Percentiles rank a stretch among this genome's conserved stretches.
Evolutionary conservation across 2,113 vertebrate species (phyloP).

Genomic region (Paraplagusia blochii): DNA sequence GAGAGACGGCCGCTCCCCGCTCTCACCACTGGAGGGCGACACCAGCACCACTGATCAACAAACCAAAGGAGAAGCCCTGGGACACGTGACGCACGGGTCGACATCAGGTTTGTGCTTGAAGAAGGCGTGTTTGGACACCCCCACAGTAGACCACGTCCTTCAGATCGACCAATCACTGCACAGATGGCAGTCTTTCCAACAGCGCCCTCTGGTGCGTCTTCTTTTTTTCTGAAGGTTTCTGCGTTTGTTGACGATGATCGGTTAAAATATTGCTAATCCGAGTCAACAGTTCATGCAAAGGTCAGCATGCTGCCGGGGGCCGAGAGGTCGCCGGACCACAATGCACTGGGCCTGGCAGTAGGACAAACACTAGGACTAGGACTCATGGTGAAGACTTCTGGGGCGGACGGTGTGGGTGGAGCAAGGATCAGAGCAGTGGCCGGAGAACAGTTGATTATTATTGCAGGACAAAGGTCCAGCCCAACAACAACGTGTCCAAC

Average conservation of each 20-base stretch:
- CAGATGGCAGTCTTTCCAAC: slow-evolving; percentile 81
- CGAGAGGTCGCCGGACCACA: slow-evolving; percentile 75
- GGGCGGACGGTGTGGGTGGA: slow-evolving; percentile 60
- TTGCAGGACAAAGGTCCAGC: slow-evolving; percentile 83
- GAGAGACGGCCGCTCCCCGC: slow-evolving; percentile 53
- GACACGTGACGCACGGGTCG: slow-evolving; percentile 60
- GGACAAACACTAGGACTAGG: slow-evolving; percentile 51
- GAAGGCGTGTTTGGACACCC: slow-evolving; percentile 81
- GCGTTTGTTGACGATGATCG: slow-evolving; percentile 76
- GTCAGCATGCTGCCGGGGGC: slow-evolving; percentile 76
- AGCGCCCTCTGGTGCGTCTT: slow-evolving; percentile 60
- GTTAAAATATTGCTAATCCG: slow-evolving; percentile 83
- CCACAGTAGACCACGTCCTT: slow-evolving; percentile 79
- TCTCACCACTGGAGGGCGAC: slow-evolving; percentile 61
- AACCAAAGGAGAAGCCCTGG: slow-evolving; percentile 36
- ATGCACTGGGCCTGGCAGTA: slow-evolving; percentile 73
- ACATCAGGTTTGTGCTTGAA: slow-evolving; percentile 83
- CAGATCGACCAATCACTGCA: slow-evolving; percentile 72
- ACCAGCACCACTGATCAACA: slow-evolving; percentile 74
- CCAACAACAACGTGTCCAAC: slow-evolving; percentile 78
- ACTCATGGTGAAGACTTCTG: too few species aligned
- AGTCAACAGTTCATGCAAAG: slow-evolving; percentile 81
- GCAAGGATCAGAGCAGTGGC: too few species aligned
- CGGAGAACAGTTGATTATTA: slow-evolving; percentile 78
- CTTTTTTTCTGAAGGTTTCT: slow-evolving; percentile 61